Conservation (phyloP, 2,888 invertebrate genomes). For the Chaitophorus viminalis region DNA sequence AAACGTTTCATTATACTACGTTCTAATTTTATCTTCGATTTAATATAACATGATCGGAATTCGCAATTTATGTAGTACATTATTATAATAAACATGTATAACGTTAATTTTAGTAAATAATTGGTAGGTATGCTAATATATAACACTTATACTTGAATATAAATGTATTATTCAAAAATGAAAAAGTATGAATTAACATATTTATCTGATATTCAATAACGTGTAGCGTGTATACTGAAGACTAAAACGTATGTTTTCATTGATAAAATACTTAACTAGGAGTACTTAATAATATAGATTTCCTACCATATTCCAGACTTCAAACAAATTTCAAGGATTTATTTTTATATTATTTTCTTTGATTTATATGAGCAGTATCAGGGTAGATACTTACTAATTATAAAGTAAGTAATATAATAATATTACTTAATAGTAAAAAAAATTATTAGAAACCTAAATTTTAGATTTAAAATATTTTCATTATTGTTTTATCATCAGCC, state of each 20-base stretch:
- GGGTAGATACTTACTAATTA: background rate
- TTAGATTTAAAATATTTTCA: background rate
- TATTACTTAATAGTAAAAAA: background rate
- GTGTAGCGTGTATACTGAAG: background rate
- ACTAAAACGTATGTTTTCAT: slow-evolving; percentile 3
- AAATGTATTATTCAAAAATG: background rate
- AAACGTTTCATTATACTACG: no score
- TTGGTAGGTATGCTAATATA: background rate
- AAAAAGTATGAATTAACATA: slow-evolving; percentile 7
- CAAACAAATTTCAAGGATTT: background rate
- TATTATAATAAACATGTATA: background rate
- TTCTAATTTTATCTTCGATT: background rate
- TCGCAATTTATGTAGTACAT: background rate
- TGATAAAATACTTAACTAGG: slow-evolving; percentile 1
- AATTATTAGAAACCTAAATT: background rate
- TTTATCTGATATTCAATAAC: slow-evolving; percentile 4
- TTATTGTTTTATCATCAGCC: background rate
- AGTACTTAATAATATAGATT: slow-evolving; percentile 7
- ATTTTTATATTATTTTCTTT: background rate
- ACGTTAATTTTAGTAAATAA: background rate
- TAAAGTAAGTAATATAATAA: no score
- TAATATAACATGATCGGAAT: background rate
- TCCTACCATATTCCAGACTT: background rate
- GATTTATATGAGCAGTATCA: background rate
- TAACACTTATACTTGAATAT: background rate